Evolutionary conservation across 1,140 invertebrate species (phyloP), one percentile per base, ranked within the genome.

Genomic region (Chironomus tepperi): DNA sequence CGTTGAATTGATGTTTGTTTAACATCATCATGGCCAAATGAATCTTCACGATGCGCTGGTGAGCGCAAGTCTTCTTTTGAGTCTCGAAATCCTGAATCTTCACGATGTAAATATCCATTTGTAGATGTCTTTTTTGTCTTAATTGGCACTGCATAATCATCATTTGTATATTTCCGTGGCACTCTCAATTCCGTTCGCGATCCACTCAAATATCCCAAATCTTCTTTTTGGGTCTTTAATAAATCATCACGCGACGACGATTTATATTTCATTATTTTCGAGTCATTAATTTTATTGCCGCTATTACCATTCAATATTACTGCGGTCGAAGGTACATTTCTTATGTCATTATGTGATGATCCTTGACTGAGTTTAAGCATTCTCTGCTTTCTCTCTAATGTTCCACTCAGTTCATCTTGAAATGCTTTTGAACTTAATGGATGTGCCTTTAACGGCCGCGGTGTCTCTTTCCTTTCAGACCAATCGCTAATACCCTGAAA

Each of bases 401-500:
- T 82, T 64, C 81, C 81, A 74, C 81, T 79, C 15, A 82, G 77
- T 72, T 82, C 81, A 70, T 82, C 81, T 43, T 80, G 79, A 34
- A 82, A 82, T 1, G 81, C 80, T 74, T 82, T 81, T 64, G 80
- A 18, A 12, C 65, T 70, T 18, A 77, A 2, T 79, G 78, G 73
- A 82, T 79, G 72, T 81, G 79, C 75, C 79, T 81, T 72, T 34
- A 77, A 73, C 18, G 65, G 65, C 19, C 65, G 3, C 5, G 75
- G 75, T 6, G 77, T 74, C 73, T 85, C 85, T 76, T 88, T 84
- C 18, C 90, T 84, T 78, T 91, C 89, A 0, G 89, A 89, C 91
- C 91, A 93, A 77, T 93, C 91, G 73, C 86, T 89, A 65, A 93
- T 88, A 9, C 91, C 90, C 77, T 90, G 89, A 78, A 88, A 90